Percentiles rank a stretch among this genome's conserved stretches.
These are phyloP conservation scores for Caracal caracal DNA, from an alignment of 2,113 vertebrate species.

Conservation along the genomic window DNA sequence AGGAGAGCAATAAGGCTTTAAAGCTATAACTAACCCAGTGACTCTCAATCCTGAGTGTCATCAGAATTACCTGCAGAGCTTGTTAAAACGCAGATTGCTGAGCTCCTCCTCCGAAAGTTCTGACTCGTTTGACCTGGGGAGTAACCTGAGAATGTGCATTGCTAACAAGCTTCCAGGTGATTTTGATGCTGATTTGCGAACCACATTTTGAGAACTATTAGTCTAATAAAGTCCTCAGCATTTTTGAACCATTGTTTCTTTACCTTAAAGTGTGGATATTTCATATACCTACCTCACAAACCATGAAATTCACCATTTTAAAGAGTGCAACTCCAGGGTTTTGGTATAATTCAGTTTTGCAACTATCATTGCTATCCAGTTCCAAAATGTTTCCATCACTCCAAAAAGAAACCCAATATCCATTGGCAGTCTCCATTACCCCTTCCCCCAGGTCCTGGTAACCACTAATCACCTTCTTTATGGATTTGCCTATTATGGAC, in stretches of 20 bases:
- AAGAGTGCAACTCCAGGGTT: neutral
- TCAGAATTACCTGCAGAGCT: neutral
- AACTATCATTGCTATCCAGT: neutral
- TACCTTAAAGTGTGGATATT: neutral
- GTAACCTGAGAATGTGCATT: neutral
- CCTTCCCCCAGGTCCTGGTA: neutral
- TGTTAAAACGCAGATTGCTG: neutral
- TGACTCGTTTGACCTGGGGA: neutral
- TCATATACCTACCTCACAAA: neutral
- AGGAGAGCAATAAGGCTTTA: conserved; percentile 17
- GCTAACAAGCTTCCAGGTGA: neutral
- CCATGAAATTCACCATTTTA: neutral
- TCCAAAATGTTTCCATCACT: neutral
- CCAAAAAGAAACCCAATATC: neutral
- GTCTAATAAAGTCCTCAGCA: neutral
- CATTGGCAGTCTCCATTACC: neutral
- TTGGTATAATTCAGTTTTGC: neutral
- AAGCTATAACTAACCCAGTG: neutral
- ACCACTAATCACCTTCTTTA: neutral
- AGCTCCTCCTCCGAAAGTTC: neutral
- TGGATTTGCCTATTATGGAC: conserved; percentile 29
- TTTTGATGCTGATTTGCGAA: neutral
- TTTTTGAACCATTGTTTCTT: neutral
- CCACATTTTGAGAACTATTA: neutral
- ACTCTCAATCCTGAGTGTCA: neutral